Base-by-base conservation (phyloP, 30 jellyfish, hydroid and myxozoan species). In the Pelagia noctiluca region DNA sequence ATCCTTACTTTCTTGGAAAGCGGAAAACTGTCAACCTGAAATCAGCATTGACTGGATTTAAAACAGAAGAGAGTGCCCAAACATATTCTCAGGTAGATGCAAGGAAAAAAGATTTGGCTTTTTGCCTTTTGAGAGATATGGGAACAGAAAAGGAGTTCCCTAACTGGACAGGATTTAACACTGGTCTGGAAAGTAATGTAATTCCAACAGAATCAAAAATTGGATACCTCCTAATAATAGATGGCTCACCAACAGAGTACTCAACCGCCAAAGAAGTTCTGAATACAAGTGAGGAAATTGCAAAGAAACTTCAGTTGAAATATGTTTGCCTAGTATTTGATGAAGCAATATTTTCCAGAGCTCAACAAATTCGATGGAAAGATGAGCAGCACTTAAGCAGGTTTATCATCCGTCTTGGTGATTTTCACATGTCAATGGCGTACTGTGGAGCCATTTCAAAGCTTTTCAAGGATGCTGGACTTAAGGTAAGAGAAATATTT, bases 181-280 rank as follows among this genome's bases (percentile, higher is more conserved):
- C 53, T 16, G 19, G 24, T 21, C 71, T 78, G n/a, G 11, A n/a
- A 16, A n/a, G 26, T 2, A 78, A 60, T 29, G 49, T 7, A 11
- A 34, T 35, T 10, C 87, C 87, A 23, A 10, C 61, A 42, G 0
- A 1, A 78, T 65, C 87, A 37, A 37, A 38, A 31, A 67, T 81
- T 2, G 67, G 88, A 33, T 81, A 81, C 54, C 67, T 81, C 24
- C 91, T 87, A 26, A 47, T 81, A 8, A 67, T 81, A n/a, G 77
- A 81, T 81, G 91, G 87, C 13, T 50, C 86, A 8, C 76, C 77
- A 25, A 81, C 91, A 46, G 91, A 81, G 32, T 28, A 24, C 25
- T 37, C 78, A 49, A 75, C 76, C n/a, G 79, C 53, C 16, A 26
- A 50, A 8, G 21, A 19, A 2, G 35, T 53, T 18, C 35, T 49